Base-by-base conservation (phyloP, 2,113 vertebrate species). In the Toxotes chatareus region DNA sequence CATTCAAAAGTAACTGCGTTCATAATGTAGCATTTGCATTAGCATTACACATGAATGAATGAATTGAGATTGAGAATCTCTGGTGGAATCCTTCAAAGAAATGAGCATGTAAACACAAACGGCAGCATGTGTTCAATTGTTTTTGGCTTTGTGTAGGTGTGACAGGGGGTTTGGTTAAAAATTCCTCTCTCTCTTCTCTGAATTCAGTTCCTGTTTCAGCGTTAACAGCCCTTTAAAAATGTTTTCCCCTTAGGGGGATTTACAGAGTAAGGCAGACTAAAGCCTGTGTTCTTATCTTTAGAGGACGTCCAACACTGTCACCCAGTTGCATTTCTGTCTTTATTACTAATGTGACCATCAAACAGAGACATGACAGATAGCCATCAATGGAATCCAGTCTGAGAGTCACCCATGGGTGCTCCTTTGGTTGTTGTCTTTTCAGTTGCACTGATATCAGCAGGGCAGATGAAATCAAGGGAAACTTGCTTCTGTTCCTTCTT, bases 291-390 rank as follows among this genome's bases (percentile, higher is more conserved):
- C 32, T 84, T 71, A 67, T 81, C 80, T 76, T 55, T 7, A 47
- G 1, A 56, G 1, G 38, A 66, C 59, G 44, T 21, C 1, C 31
- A 71, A 47, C 23, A 66, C 19, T 46, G 51, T 84, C 53, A 74
- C 60, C 69, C 0, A 23, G 46, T 71, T 17, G 34, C 86, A 74
- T 87, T 88, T 88, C 80, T 84, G 27, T 34, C 66, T 40, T 73
- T 32, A 27, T 74, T 44, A 31, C 9, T 7, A 27, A 34, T 4
- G 49, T 51, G 61, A 60, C 66, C 31, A 14, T 0, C 65, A 63
- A 36, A 61, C 62, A 31, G 46, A 40, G 27, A 38, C 61, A 27
- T 40, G 10, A 31, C 60, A 56, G 86, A 86, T 69, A 72, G 19
- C n/a, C 77, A 61, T 66, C 62, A 44, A 19, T 63, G 65, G 69